Evolutionary conservation across 1,140 invertebrate genomes (phyloP), one percentile per base, ranked within the genome.

Genomic region (Galleria mellonella): DNA sequence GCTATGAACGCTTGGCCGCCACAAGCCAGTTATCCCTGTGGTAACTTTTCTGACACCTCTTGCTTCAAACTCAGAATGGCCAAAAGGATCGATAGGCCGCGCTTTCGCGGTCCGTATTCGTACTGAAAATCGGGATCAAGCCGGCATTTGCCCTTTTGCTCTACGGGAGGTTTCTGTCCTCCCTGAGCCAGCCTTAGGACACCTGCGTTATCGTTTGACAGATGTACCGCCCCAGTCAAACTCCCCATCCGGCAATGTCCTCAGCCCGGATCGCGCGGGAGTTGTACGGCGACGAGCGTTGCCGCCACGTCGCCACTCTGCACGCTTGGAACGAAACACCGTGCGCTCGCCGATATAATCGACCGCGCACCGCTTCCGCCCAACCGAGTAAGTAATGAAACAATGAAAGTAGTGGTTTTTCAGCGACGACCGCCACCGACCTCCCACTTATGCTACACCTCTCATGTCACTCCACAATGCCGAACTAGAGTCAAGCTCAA

Each of bases 151-250:
- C 17, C 17, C 17, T 23, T 23, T 23, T 23, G 17, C 17, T 23
- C 17, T 6, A 23, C 17, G 17, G 2, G 17, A 92, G 92, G 89
- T 94, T 94, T 94, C 92, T 90, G 92, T 92, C 89, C 92, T 92
- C 90, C 86, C 89, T 92, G 92, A 94, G 92, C 91, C 90, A 86
- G 87, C 91, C 92, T 93, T 93, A 89, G 92, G 92, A 93, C 92
- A 93, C 91, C 92, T 94, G 91, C 92, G 91, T 94, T 94, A 94
- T 91, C 89, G 75, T 94, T 94, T 89, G 83, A 89, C 84, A 89
- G 88, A 88, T 93, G 91, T 94, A 91, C 92, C 90, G 91, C 92
- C 91, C 92, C 91, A 93, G 92, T 90, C 91, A 93, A 94, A 93
- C 91, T 93, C 90, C 91, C 90, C 88, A 84, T 88, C 91, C 92